phyloP scores from a whole-genome alignment of 2,888 invertebrate species.

The Pyrrhosoma nymphula region DNA sequence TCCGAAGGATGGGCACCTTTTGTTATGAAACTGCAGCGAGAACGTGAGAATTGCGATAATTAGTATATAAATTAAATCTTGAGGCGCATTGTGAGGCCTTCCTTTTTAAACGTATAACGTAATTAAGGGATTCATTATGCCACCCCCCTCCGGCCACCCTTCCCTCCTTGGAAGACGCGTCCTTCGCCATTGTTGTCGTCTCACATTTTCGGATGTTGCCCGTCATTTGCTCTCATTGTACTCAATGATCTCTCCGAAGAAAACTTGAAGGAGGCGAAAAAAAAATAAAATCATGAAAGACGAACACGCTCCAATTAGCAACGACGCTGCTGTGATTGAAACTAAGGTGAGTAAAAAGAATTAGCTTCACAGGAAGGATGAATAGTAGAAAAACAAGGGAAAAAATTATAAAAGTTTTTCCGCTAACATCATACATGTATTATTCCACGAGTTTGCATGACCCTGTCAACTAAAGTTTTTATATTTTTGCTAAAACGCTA shows the following conservation, averaged over 20 bases:
- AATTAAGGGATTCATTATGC: slow-evolving; percentile 24
- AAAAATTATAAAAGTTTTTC: no score
- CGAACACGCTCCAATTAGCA: slow-evolving; percentile 2
- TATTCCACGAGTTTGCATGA: no score
- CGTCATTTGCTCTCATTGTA: neutral
- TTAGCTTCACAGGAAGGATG: neutral
- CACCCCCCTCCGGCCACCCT: neutral
- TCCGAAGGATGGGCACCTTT: neutral
- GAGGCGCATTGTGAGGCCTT: neutral
- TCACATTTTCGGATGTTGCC: neutral
- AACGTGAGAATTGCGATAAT: neutral
- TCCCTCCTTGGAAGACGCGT: neutral
- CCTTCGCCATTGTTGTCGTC: neutral
- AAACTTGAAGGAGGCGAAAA: neutral
- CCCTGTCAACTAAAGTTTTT: no score
- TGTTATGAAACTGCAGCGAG: neutral
- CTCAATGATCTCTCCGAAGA: neutral
- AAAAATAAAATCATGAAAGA: neutral
- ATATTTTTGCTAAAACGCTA: no score
- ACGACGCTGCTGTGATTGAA: neutral
- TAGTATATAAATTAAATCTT: slow-evolving; percentile 3
- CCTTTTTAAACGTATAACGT: neutral
- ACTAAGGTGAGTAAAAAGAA: neutral
- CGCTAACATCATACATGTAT: no score
- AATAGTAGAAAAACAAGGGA: neutral